A percentile compares a stretch with the other conserved stretches of the same genome.
These are phyloP conservation scores for Ptychoptera contaminata DNA, from an alignment of 2,888 invertebrate species.

Conservation along the genomic window DNA sequence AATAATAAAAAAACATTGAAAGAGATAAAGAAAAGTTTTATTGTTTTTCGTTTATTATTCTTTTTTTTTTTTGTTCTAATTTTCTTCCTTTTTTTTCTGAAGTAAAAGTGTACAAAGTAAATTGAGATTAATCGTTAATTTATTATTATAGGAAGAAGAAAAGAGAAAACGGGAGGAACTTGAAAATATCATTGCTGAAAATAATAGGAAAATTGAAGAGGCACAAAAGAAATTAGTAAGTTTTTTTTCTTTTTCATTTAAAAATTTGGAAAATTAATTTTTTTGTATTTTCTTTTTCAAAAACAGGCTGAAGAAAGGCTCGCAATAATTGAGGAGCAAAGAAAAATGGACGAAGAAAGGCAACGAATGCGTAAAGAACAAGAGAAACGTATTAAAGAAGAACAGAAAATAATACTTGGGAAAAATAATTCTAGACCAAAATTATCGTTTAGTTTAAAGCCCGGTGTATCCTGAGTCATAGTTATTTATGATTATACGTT, in stretches of 20 bases:
- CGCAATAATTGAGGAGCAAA: conserved; percentile 92
- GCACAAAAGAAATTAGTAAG: conserved; percentile 91
- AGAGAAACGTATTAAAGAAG: conserved; percentile 80
- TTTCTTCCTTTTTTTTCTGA: not conserved
- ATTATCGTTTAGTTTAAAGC: conserved; percentile 79
- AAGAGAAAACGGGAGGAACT: conserved; percentile 87
- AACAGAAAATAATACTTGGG: conserved; percentile 92
- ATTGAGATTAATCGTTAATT: conserved; percentile 2
- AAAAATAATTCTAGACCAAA: conserved; percentile 95
- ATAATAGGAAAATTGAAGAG: conserved; percentile 94
- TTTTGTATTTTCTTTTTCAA: conserved; percentile 4
- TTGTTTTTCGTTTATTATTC: not conserved
- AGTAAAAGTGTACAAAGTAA: not conserved
- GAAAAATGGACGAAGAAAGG: conserved; percentile 89
- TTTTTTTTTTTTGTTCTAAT: conserved; percentile 1
- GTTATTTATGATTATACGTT: not conserved
- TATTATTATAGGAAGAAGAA: conserved; percentile 87
- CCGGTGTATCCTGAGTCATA: conserved; percentile 46
- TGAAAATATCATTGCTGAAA: conserved; percentile 93
- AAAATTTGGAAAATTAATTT: not conserved
- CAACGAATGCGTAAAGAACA: conserved; percentile 87
- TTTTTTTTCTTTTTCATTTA: conserved; percentile 12
- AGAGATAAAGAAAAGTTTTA: too few relatives aligned
- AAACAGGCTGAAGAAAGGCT: conserved; percentile 85
- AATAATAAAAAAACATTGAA: too few relatives aligned